Base-by-base conservation (phyloP, 2,888 invertebrate species). In the Phyto melanocephala region DNA sequence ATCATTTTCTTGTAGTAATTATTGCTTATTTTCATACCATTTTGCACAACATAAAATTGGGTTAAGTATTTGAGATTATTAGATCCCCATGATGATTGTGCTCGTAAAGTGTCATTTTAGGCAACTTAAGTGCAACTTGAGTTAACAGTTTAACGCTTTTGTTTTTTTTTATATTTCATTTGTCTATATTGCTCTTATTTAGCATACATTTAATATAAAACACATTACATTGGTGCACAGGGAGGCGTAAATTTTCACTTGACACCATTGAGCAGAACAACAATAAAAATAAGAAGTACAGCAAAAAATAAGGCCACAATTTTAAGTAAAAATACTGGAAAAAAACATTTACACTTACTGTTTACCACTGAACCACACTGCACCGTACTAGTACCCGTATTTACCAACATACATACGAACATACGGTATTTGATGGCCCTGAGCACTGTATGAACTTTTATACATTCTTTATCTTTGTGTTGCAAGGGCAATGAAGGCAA, bases 101-200 rank as follows among this genome's bases (percentile, higher is more conserved):
- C 33, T 24, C 33, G 86, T 89, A 86, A 89, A 89, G 88, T 88
- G 90, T 86, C 88, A 88, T 89, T 89, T 88, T 87, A 88, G 89
- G 88, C 85, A 70, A 86, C 89, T 88, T 86, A 87, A 89, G 88
- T 87, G 88, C 86, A 86, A 86, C 84, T 84, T 83, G 84, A 80
- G 83, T 85, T 85, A 85, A 86, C 86, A 86, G 87, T 79, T 88
- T 87, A 87, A 85, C 87, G 88, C 87, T 88, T 87, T 80, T 86
- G 47, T 52, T 58, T 62, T 60, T 5, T 11, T 15, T 5, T 22
- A 28, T 20, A 65, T 28, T 8, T 15, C 7, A n/a, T n/a, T n/a
- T 5, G 13, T 15, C 6, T 24, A 20, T 22, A 75, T 28, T 8
- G 11, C 5, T 2, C 58, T 24, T 65, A n/a, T 65, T 72, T 71